Conservation (phyloP, 2,797 vertebrate species). For the Myotis daubentonii region DNA sequence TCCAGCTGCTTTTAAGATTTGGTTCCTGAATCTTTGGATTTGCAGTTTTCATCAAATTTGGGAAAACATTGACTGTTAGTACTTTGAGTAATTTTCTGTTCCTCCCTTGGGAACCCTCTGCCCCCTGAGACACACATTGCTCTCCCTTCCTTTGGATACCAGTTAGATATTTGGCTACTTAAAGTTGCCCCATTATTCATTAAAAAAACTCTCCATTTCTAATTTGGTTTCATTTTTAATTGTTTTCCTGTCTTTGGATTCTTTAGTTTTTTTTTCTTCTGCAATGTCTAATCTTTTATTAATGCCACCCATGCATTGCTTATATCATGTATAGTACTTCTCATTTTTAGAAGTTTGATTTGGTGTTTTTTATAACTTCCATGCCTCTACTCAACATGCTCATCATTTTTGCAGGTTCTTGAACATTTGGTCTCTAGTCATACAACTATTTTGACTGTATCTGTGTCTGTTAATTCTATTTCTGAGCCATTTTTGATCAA, state of each 20-base stretch:
- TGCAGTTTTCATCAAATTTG: not conserved
- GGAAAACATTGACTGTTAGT: not conserved
- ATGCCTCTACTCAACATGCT: not conserved
- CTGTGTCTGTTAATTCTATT: fast-evolving
- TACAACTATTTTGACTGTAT: fast-evolving
- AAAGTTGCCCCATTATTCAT: not conserved
- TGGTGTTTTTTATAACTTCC: not conserved
- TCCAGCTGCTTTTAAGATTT: not conserved
- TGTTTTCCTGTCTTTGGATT: not conserved
- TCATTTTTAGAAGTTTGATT: not conserved
- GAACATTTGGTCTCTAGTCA: fast-evolving
- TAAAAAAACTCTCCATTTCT: not conserved
- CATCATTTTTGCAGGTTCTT: not conserved
- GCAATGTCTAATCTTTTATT: not conserved
- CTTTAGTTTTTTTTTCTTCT: not conserved
- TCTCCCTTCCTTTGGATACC: not conserved
- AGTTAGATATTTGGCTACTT: not conserved
- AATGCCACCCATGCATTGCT: not conserved
- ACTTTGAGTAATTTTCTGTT: not conserved
- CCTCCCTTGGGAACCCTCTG: not conserved
- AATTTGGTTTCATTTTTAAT: not conserved
- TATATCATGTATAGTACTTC: not conserved
- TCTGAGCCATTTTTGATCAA: not conserved
- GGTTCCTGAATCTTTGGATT: not conserved
- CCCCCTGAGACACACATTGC: not conserved